These are phyloP conservation scores for Drosophila maculinotata DNA, from an alignment of 2,888 invertebrate genomes.

Conservation along the genomic window DNA sequence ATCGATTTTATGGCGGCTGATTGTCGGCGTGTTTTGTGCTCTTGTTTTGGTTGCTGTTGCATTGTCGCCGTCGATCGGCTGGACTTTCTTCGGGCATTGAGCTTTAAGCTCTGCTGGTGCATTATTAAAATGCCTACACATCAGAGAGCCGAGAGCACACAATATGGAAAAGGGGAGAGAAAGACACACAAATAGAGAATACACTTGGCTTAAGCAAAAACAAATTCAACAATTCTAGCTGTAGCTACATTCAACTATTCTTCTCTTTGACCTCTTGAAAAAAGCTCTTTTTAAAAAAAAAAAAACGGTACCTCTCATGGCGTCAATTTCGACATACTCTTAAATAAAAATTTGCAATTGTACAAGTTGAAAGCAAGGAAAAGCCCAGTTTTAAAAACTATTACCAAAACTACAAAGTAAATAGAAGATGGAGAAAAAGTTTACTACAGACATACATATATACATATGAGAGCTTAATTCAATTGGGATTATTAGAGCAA, in stretches of 20 bases:
- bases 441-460: slow-evolving; percentile 45
- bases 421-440: slow-evolving; percentile 34
- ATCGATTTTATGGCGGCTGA: slow-evolving; percentile 14
- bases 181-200: slow-evolving; percentile 46
- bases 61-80: slow-evolving; percentile 45
- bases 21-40: slow-evolving; percentile 41
- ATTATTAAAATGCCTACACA: slow-evolving; percentile 28
- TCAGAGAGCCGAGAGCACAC: slow-evolving; percentile 10
- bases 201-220: slow-evolving; percentile 32
- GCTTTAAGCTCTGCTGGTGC: slow-evolving; percentile 33
- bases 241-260: background rate
- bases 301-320: too few relatives aligned
- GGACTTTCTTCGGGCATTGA: slow-evolving; percentile 42
- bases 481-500: slow-evolving; percentile 27
- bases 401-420: slow-evolving; percentile 60
- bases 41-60: slow-evolving; percentile 50
- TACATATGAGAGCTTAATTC: slow-evolving; percentile 41
- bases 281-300: slow-evolving; percentile 54
- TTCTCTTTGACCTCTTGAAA: slow-evolving; percentile 26
- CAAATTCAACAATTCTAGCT: slow-evolving; percentile 12
- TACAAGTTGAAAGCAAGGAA: slow-evolving; percentile 60
- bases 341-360: slow-evolving; percentile 23
- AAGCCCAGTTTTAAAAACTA: slow-evolving; percentile 45
- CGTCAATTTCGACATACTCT: too few relatives aligned
- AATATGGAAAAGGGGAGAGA: slow-evolving; percentile 30